These are phyloP conservation scores for Schizopygopsis pylzovi DNA, from an alignment of 2,797 vertebrate species.

Conservation along the genomic window DNA sequence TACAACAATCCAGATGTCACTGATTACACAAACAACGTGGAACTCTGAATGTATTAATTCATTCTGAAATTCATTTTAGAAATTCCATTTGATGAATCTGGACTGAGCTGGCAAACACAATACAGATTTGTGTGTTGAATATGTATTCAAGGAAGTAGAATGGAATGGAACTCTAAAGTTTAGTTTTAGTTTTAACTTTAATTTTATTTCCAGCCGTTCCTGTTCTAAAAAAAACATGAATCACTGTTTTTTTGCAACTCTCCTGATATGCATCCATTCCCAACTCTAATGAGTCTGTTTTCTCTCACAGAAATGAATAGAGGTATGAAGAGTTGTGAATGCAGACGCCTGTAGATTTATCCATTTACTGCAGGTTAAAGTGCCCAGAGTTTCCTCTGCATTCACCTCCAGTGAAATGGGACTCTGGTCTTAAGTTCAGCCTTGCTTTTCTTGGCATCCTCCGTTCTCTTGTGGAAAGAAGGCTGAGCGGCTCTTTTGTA, in stretches of 20 bases:
- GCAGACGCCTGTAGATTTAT: neutral
- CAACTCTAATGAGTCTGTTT: neutral
- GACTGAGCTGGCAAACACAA: neutral
- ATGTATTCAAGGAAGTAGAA: neutral
- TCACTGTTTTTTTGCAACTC: neutral
- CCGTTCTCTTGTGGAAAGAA: slow-evolving; percentile 20
- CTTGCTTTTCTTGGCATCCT: slow-evolving; percentile 35
- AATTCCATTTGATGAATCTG: neutral
- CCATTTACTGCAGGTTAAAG: slow-evolving; percentile 10
- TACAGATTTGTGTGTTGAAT: neutral
- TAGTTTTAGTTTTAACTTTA: neutral
- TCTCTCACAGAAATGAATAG: neutral
- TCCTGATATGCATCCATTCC: neutral
- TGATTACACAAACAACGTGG: neutral
- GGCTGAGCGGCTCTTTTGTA: neutral
- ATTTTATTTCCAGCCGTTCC: neutral
- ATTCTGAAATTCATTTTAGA: neutral
- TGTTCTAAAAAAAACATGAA: neutral
- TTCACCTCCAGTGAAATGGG: slow-evolving; percentile 8
- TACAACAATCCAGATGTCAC: neutral
- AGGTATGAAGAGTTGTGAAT: neutral
- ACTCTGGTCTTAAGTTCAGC: slow-evolving; percentile 29
- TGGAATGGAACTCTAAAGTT: neutral
- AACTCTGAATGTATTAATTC: neutral
- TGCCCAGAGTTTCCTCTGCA: neutral